Percentiles rank a stretch among this genome's conserved stretches.
phyloP scores from a whole-genome alignment of 2,113 vertebrate species.

The Ancistrus triradiatus region DNA sequence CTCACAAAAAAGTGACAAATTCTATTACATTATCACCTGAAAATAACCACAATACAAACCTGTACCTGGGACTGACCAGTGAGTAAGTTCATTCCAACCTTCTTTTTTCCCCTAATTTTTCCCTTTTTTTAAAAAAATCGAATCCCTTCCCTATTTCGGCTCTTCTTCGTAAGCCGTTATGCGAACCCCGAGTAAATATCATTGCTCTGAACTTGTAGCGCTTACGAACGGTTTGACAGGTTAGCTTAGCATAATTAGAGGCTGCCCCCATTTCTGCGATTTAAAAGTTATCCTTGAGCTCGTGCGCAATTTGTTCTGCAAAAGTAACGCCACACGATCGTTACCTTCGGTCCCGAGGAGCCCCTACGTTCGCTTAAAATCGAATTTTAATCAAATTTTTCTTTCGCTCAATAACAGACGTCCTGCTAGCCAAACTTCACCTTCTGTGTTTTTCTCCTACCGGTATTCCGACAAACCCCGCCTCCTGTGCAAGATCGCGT shows the following conservation, averaged over 20 bases:
- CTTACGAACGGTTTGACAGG: background rate
- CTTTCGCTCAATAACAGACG: background rate
- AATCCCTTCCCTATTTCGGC: background rate
- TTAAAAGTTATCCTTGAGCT: background rate
- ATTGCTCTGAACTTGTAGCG: background rate
- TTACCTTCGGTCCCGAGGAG: background rate
- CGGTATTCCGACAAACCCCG: background rate
- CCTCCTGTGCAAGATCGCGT: background rate
- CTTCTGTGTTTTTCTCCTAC: constrained; percentile 4
- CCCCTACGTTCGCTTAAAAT: no score
- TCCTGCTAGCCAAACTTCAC: constrained; percentile 24
- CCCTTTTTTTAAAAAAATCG: no score
- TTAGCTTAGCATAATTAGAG: background rate
- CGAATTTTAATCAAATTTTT: background rate
- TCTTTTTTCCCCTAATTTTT: no score
- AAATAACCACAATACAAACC: constrained; percentile 11
- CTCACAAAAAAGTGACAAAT: background rate
- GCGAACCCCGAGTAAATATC: background rate
- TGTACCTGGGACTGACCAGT: constrained; percentile 40
- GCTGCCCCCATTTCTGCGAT: background rate
- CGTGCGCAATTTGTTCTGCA: background rate
- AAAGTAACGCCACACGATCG: background rate
- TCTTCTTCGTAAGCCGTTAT: background rate
- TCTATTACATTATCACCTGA: constrained; percentile 6
- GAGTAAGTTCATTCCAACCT: constrained; percentile 18